Conservation (phyloP, 2,888 invertebrate species). For the Conistra vaccinii region DNA sequence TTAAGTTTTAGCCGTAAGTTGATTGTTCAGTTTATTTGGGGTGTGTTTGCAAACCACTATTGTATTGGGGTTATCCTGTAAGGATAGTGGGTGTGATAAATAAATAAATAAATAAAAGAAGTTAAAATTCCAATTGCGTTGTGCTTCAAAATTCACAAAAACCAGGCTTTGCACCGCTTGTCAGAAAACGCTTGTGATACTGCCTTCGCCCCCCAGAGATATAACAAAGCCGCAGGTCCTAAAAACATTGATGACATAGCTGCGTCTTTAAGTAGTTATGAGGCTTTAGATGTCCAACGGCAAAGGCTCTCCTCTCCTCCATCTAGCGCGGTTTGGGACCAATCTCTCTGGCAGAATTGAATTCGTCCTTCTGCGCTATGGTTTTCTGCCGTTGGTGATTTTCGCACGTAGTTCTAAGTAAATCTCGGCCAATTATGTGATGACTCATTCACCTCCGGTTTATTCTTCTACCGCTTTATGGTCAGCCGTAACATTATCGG, state of each 20-base stretch:
- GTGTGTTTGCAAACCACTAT: no score
- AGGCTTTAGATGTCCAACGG: no score
- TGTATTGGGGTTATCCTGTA: no score
- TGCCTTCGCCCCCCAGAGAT: neutral
- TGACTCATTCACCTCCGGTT: slow-evolving; percentile 25
- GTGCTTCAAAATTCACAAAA: neutral
- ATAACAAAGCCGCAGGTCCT: neutral
- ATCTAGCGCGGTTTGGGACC: neutral
- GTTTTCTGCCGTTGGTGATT: neutral
- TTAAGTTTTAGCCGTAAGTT: no score
- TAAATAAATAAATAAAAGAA: no score
- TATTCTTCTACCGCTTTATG: neutral
- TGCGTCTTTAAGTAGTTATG: no score
- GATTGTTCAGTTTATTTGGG: no score
- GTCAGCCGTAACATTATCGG: slow-evolving; percentile 45
- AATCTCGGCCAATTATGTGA: neutral
- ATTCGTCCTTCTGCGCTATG: neutral
- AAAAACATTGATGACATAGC: no score
- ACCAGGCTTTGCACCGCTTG: accelerated
- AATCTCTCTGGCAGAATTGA: neutral
- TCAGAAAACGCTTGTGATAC: neutral
- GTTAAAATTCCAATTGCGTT: neutral
- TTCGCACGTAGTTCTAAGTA: neutral
- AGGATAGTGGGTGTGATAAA: no score
- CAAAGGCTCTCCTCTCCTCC: no score